Evolutionary conservation across 2,888 invertebrate species (phyloP), one percentile per base, ranked within the genome.

Genomic region (Sisyra terminalis): DNA sequence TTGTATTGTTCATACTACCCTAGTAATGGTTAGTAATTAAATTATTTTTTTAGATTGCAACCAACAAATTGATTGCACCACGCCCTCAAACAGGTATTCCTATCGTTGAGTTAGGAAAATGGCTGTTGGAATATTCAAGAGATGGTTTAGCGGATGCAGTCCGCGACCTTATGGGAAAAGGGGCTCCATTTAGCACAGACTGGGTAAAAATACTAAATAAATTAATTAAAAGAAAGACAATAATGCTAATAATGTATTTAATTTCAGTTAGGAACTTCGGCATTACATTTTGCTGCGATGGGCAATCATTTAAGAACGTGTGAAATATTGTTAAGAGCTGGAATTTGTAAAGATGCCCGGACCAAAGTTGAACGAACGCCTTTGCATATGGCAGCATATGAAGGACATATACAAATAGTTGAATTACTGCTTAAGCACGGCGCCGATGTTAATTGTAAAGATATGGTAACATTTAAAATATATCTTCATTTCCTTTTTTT

Each of bases 321-420:
- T 51, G 81, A 83, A 53, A 76, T 86, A 51, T 67, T 93, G 46
- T 66, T 93, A 45, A 69, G 82, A 47, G 86, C 89, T 13, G 93
- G 92, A 43, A 85, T 88, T 50, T 83, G 84, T 42, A 74, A 84
- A 50, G 92, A 93, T 67, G 80, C 86, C 2, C 72, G 86, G 54
- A 93, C 88, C 18, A 94, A 94, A 69, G 87, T 89, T 2, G 90
- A 92, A 58, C 73, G 88, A 53, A 92, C 93, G 14, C 86, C 93
- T 24, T 64, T 94, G 49, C 93, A 94, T 65, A 73, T 89, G 57
- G 92, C 92, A 29, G 80, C 85, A 2, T 79, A 78, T 56, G 85
- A 82, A 53, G 93, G 92, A 0, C 83, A 90, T 61, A 64, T 73
- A 44, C 67, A 70, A 46, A 80, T 88, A 51, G 82, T 81, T 8